Percentiles rank a stretch among this genome's conserved stretches.
phyloP scores from a whole-genome alignment of 2,888 invertebrate genomes.

The Salpingus planirostris region DNA sequence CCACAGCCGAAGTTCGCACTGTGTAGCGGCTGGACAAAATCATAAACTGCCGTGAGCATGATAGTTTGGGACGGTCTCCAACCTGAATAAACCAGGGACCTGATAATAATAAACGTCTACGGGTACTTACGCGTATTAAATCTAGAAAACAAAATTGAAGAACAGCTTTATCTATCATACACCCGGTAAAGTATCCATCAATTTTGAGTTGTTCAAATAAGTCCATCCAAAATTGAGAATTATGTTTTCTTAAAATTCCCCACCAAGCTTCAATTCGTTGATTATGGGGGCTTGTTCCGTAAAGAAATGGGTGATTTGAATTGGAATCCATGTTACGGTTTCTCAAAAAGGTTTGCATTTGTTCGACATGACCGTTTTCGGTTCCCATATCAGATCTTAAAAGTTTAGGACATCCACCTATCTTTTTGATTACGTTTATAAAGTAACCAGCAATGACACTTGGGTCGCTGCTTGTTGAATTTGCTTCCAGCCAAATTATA shows the following conservation, averaged over 20 bases:
- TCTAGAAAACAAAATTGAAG: slow-evolving; percentile 1
- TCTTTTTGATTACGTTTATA: background rate
- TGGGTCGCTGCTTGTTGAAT: background rate
- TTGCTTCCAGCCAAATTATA: background rate
- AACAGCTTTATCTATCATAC: background rate
- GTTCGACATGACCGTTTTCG: slow-evolving; percentile 13
- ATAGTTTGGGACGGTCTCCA: too few relatives aligned
- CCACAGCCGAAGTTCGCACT: too few relatives aligned
- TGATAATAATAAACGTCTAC: background rate
- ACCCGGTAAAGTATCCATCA: background rate
- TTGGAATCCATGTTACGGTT: background rate
- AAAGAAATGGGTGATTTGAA: background rate
- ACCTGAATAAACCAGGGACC: background rate
- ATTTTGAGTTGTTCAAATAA: background rate
- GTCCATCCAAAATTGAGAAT: background rate
- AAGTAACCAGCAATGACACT: background rate
- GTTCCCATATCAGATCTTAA: slow-evolving; percentile 16
- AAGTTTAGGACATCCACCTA: slow-evolving; percentile 8
- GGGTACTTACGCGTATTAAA: background rate
- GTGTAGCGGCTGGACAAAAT: too few relatives aligned
- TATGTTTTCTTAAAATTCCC: background rate
- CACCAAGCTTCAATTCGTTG: slow-evolving; percentile 1
- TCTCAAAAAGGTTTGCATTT: slow-evolving; percentile 8
- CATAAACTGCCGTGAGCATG: too few relatives aligned
- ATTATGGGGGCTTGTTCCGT: background rate